Conservation (phyloP, 1,140 invertebrate genomes). For the Rhagoletis zephyria region DNA sequence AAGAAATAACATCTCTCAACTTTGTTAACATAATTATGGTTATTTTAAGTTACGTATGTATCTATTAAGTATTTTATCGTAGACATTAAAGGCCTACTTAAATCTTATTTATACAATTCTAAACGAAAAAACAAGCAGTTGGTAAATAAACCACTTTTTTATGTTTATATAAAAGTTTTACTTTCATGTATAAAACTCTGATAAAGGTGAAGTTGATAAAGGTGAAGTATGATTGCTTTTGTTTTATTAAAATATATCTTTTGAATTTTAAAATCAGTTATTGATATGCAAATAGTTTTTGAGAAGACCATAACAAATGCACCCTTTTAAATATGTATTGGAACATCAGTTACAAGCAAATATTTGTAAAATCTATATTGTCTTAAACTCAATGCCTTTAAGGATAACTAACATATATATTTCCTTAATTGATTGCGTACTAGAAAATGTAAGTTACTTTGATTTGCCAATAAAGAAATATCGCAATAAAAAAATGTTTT, state of each 20-base stretch:
- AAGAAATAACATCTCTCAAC: not conserved
- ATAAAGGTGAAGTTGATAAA: constrained; percentile 8
- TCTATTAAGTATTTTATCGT: constrained; percentile 40
- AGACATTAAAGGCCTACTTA: constrained; percentile 22
- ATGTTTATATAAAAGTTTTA: constrained; percentile 39
- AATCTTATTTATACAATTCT: constrained; percentile 44
- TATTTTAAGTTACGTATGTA: constrained; percentile 39
- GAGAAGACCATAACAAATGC: constrained; percentile 23
- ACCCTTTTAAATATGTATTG: not conserved
- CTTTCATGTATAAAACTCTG: constrained; percentile 24
- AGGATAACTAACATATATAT: not conserved
- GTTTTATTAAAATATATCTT: not conserved
- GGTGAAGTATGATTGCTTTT: constrained; percentile 35
- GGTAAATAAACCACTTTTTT: constrained; percentile 52
- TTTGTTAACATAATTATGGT: constrained; percentile 42
- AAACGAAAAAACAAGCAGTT: constrained; percentile 1
- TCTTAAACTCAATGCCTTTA: not conserved
- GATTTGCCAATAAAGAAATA: constrained; percentile 39
- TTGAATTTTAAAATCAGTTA: not conserved
- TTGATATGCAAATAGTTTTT: not conserved
- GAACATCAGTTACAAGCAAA: not conserved
- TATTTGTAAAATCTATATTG: not conserved
- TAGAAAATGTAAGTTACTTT: not conserved
- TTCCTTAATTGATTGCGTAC: not conserved
- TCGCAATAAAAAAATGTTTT: not conserved